Conservation (phyloP, 2,113 vertebrate genomes). For the Casuarius casuarius region DNA sequence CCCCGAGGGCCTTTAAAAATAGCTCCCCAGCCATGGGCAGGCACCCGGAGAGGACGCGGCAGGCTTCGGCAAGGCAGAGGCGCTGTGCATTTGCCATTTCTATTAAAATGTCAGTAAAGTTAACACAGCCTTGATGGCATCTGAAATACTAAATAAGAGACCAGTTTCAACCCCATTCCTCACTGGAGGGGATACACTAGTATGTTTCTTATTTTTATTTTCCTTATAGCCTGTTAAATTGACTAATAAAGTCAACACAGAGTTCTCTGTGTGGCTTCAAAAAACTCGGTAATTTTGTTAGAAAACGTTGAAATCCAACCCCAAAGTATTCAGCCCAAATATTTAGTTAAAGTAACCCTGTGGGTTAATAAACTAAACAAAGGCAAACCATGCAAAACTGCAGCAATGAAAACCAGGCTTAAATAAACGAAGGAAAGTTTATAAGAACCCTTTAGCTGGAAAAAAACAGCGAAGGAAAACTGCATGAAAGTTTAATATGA, state of each 20-base stretch:
- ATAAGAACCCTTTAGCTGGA: slow-evolving; percentile 87
- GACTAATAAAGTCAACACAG: slow-evolving; percentile 85
- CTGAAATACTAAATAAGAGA: neutral
- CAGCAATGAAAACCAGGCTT: slow-evolving; percentile 98
- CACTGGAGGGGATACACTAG: slow-evolving; percentile 51
- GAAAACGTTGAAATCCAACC: slow-evolving; percentile 90
- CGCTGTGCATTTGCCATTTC: neutral
- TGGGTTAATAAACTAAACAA: slow-evolving; percentile 99
- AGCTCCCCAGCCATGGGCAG: neutral
- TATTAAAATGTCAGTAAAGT: neutral
- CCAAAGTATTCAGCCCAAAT: slow-evolving; percentile 88
- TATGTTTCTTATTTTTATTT: slow-evolving; percentile 75
- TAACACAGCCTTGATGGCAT: slow-evolving; percentile 40
- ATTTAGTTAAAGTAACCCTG: slow-evolving; percentile 97
- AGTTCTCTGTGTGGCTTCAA: slow-evolving; percentile 84
- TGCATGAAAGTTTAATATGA: slow-evolving; percentile 89
- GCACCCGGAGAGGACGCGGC: neutral
- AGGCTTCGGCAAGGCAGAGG: neutral
- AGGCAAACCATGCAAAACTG: slow-evolving; percentile 96
- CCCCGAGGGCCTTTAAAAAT: neutral
- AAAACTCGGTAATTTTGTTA: slow-evolving; percentile 86
- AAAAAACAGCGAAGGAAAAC: slow-evolving; percentile 78
- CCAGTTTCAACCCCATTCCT: neutral
- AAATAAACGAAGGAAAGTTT: slow-evolving; percentile 96
- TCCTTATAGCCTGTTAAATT: slow-evolving; percentile 82